These are phyloP conservation scores for Neotoxoptera formosana DNA, from an alignment of 1,140 invertebrate species.

Conservation along the genomic window DNA sequence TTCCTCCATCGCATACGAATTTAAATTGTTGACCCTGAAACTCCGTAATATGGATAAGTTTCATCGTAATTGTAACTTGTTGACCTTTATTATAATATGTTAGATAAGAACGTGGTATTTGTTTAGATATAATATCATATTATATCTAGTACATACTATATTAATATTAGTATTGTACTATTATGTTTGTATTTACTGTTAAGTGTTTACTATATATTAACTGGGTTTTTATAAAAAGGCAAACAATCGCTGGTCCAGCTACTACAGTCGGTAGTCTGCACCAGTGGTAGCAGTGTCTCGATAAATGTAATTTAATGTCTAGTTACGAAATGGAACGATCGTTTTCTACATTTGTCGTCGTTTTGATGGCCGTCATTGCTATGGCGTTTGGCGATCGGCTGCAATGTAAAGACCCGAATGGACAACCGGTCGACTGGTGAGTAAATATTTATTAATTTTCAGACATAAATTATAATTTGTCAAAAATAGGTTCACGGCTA, in stretches of 20 bases:
- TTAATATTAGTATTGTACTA: no score
- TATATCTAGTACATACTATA: no score
- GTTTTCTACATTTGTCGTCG: background rate
- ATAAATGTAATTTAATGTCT: background rate
- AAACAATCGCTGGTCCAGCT: background rate
- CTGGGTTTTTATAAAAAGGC: background rate
- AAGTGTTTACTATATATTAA: background rate
- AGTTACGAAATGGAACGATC: background rate
- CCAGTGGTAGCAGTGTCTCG: background rate
- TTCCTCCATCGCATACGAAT: no score
- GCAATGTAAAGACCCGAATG: constrained; percentile 59
- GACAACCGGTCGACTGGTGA: constrained; percentile 61
- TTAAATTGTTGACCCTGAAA: background rate
- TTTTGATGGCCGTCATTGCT: background rate
- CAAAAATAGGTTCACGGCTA: constrained; percentile 23
- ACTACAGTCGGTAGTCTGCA: background rate
- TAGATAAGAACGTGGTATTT: background rate
- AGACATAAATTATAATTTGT: background rate
- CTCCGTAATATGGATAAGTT: background rate
- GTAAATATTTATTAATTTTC: constrained; percentile 16
- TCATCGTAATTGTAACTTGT: background rate
- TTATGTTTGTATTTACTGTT: no score
- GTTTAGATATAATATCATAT: background rate
- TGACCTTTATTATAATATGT: background rate
- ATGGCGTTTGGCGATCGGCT: background rate